Evolutionary conservation across 2,888 invertebrate species (phyloP), one percentile per base, ranked within the genome.

Genomic region (Elegia similella): DNA sequence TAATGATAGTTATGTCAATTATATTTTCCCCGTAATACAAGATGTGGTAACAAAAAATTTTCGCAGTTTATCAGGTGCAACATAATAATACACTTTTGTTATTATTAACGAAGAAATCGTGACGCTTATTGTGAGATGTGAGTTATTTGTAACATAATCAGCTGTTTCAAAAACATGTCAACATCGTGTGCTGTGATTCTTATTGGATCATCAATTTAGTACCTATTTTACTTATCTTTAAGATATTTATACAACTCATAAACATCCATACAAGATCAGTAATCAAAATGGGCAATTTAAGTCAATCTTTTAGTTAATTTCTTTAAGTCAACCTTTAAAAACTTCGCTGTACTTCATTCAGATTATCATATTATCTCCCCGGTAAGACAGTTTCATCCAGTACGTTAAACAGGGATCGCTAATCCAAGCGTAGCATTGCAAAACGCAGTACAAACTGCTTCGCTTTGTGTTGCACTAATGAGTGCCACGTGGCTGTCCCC

Each of bases 401-500:
- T 80, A 83, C 80, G 83, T 86, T 86, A 80, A 86, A 79, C 84
- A 80, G 79, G 78, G 80, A 80, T 83, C 80, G 82, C 81, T 86
- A 88, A 86, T 88, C 86, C 86, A 72, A 82, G 80, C 83, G 81
- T 81, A 85, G 78, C 85, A 83, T 84, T 81, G 87, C 86, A 86
- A 86, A 90, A 88, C 87, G 82, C 82, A 84, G 87, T 81, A 84
- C 84, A 88, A 88, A 89, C 88, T 86, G 84, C 80, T 84, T 80
- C 81, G 84, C 90, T 89, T 89, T 90, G 87, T 88, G 75, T 78
- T 79, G 78, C 82, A 82, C 86, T 90, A 91, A 90, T 89, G 89
- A 90, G 87, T 75, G 89, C 87, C 91, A 91, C 91, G 90, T 91
- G 89, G 86, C 88, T 75, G 79, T 84, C 88, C 85, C 88, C 90